Conservation (phyloP, 1,140 invertebrate species). For the Anoplolepis gracilipes region DNA sequence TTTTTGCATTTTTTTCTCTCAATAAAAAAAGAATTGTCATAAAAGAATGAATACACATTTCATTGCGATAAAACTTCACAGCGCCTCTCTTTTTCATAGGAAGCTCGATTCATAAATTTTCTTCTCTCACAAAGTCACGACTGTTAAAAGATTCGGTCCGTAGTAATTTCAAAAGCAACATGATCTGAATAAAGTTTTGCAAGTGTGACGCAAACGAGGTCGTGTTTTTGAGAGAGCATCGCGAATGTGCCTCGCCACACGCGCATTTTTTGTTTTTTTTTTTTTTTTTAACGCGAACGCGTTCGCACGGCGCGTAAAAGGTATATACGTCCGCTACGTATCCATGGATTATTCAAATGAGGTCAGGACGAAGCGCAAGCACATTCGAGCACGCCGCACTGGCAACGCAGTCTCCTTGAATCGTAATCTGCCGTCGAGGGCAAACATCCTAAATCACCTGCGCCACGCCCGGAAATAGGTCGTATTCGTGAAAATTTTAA, state of each 20-base stretch:
- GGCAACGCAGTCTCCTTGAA: conserved; percentile 49
- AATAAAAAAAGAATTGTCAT: not conserved
- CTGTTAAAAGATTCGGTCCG: not conserved
- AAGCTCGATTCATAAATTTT: not conserved
- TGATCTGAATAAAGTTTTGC: conserved; percentile 34
- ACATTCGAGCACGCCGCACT: conserved; percentile 27
- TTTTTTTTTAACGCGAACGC: conserved; percentile 34
- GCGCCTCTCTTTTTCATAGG: not conserved
- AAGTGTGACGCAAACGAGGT: conserved; percentile 6
- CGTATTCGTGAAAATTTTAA: conserved; percentile 60
- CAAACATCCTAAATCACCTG: conserved; percentile 65
- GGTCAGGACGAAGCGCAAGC: conserved; percentile 57
- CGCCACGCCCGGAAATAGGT: conserved; percentile 43
- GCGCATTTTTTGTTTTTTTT: conserved; percentile 20
- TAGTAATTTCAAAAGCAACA: conserved; percentile 27
- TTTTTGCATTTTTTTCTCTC: not conserved
- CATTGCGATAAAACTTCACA: not conserved
- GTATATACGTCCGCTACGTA: conserved; percentile 51
- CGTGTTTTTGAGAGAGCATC: conserved; percentile 18
- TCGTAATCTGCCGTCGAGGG: conserved; percentile 59
- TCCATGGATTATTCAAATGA: conserved; percentile 66
- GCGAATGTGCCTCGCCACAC: not conserved
- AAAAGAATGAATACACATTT: not conserved
- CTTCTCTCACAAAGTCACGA: not conserved
- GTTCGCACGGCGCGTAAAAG: conserved; percentile 45